A percentile compares a stretch with the other conserved stretches of the same genome.
Evolutionary conservation across 2,888 invertebrate species (phyloP).

Genomic region (Nowickia ferox): DNA sequence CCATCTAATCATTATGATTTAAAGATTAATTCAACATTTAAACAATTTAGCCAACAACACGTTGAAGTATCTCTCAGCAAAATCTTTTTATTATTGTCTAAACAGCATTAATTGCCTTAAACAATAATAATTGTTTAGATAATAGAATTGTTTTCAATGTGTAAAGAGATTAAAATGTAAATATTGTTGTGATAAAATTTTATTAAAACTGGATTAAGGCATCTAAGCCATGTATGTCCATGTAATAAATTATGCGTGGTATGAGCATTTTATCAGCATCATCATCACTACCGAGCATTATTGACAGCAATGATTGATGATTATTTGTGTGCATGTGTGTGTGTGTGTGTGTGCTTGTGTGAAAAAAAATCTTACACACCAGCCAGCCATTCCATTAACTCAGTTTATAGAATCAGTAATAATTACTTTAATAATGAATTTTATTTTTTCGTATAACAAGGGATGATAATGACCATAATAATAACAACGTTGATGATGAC

Average conservation of each 20-base stretch:
- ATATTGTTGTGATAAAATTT: conserved; percentile 40
- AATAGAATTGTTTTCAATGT: conserved; percentile 23
- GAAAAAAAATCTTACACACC: conserved; percentile 48
- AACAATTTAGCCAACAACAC: not conserved
- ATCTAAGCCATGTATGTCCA: conserved; percentile 40
- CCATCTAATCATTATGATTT: conserved; percentile 45
- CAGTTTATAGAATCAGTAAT: conserved; percentile 21
- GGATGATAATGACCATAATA: conserved; percentile 51
- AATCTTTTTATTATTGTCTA: conserved; percentile 10
- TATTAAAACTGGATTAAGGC: conserved; percentile 51
- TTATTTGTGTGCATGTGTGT: conserved; percentile 6
- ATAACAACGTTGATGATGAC: conserved; percentile 48
- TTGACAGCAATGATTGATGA: conserved; percentile 80
- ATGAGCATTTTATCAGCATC: conserved; percentile 61
- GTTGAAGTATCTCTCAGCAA: not conserved
- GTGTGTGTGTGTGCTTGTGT: conserved; percentile 72
- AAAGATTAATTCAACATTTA: conserved; percentile 42
- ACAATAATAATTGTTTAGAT: conserved; percentile 21
- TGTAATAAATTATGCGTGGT: conserved; percentile 33
- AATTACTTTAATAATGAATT: conserved; percentile 51
- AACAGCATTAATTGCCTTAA: conserved; percentile 32
- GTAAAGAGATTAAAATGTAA: conserved; percentile 54
- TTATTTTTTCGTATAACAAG: conserved; percentile 44
- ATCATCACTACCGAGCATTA: conserved; percentile 47
- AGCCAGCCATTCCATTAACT: conserved; percentile 31